These are phyloP conservation scores for Lycodopsis pacificus DNA, from an alignment of 2,797 vertebrate genomes.

Conservation along the genomic window DNA sequence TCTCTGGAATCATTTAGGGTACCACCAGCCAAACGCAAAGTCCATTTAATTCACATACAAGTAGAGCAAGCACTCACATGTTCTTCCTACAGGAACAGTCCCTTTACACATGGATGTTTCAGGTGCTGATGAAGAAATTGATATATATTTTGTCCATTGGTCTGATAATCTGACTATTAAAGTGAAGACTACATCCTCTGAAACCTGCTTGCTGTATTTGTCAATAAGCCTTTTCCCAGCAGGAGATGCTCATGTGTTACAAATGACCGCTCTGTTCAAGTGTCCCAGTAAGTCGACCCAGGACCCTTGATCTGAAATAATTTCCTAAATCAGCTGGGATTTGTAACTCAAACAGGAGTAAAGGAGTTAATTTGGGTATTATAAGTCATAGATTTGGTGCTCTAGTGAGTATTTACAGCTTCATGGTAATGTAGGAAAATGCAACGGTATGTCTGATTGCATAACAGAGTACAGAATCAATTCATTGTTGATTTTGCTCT, in stretches of 20 bases:
- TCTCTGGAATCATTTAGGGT: not conserved
- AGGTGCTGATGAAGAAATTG: not conserved
- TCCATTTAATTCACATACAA: not conserved
- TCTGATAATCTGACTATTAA: not conserved
- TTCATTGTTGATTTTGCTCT: not conserved
- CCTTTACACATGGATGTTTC: not conserved
- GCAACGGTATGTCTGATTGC: not conserved
- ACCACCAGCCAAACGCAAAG: not conserved
- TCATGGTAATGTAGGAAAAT: not conserved
- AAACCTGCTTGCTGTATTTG: not conserved
- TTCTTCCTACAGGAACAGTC: not conserved
- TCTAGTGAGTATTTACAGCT: not conserved
- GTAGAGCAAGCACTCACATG: not conserved
- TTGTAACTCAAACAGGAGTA: not conserved
- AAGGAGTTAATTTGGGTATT: not conserved
- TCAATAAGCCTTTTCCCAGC: not conserved
- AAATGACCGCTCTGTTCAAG: not conserved
- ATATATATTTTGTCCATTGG: not conserved
- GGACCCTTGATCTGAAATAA: not conserved
- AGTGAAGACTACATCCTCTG: not conserved
- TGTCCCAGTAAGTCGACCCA: not conserved
- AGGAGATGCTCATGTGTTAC: not conserved
- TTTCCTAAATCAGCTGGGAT: not conserved
- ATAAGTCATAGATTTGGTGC: not conserved
- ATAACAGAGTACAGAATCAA: not conserved